phyloP scores from a whole-genome alignment of 2,888 invertebrate genomes.

The Saturnia japonica region DNA sequence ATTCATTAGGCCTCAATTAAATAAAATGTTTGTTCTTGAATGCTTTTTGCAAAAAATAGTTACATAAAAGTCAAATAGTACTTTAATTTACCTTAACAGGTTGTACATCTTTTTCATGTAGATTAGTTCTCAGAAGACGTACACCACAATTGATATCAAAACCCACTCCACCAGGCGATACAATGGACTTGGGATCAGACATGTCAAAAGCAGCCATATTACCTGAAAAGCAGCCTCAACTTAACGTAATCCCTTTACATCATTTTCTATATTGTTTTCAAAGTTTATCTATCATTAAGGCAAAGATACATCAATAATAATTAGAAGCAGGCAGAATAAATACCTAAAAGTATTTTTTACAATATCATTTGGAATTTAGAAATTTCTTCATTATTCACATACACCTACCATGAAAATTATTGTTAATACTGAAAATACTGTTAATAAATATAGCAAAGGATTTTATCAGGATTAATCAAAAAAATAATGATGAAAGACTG shows the following conservation, averaged over 20 bases:
- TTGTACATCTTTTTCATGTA: constrained; percentile 94
- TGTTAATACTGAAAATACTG: no score
- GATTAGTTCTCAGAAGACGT: constrained; percentile 95
- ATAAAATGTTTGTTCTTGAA: no score
- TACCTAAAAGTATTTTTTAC: background rate
- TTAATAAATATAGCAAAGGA: background rate
- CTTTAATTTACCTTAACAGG: constrained; percentile 88
- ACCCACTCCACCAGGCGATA: constrained; percentile 99
- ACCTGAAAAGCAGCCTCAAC: constrained; percentile 74
- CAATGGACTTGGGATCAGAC: constrained; percentile 94
- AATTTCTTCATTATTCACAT: no score
- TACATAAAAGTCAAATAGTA: background rate
- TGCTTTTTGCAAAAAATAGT: no score
- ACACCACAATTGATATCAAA: constrained; percentile 99
- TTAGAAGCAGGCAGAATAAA: background rate
- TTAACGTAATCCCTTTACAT: background rate
- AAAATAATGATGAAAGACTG: background rate
- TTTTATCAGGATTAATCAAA: background rate
- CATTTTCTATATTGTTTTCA: background rate
- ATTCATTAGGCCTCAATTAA: no score
- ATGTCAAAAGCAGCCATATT: constrained; percentile 99
- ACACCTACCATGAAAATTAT: no score
- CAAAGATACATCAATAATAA: background rate
- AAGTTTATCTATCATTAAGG: background rate
- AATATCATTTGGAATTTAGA: background rate